Base-by-base conservation (phyloP, 2,797 vertebrate genomes). In the Chelonia mydas region DNA sequence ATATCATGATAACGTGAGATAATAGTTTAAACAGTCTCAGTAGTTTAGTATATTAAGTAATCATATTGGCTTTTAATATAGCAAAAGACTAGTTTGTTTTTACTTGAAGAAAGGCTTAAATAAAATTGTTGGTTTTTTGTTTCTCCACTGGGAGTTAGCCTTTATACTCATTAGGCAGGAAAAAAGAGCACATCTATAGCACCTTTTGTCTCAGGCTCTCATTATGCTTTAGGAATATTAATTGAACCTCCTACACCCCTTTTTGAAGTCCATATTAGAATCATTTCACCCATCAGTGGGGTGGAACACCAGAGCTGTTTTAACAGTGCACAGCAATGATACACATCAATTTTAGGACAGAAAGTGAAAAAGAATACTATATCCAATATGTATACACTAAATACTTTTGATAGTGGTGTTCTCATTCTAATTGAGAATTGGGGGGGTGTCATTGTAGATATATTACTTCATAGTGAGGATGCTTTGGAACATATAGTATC, bases 11-110 rank as follows among this genome's bases (percentile, higher is more conserved):
- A 21, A 7, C 1, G 37, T 10, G 12, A 84, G 37, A 41, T 81
- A 37, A 28, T 89, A 84, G 28, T 33, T 23, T 0, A 57, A 83
- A 53, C 21, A 3, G 47, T 74, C 79, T 72, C 49, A 45, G 10
- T 77, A 59, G 8, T 5, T 17, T 57, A 76, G 1, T 12, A 0
- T n/a, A 47, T 77, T 80, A 89, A 88, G 81, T 37, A 11, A 16
- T 54, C 0, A 0, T 86, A 72, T 23, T 55, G 11, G 47, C 15
- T 28, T 57, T 87, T 74, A 84, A 61, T 33, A 51, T 50, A 11
- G n/a, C 12, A 89, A 61, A 90, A 55, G 6, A 31, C 55, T 95
- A 25, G 5, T 27, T 89, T 82, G 74, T 76, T 47, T 76, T 74
- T 27, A 65, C 11, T 91, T 31, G 49, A 94, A 82, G 90, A n/a